These are phyloP conservation scores for Agrilus mali DNA, from an alignment of 2,888 invertebrate genomes.

Conservation along the genomic window DNA sequence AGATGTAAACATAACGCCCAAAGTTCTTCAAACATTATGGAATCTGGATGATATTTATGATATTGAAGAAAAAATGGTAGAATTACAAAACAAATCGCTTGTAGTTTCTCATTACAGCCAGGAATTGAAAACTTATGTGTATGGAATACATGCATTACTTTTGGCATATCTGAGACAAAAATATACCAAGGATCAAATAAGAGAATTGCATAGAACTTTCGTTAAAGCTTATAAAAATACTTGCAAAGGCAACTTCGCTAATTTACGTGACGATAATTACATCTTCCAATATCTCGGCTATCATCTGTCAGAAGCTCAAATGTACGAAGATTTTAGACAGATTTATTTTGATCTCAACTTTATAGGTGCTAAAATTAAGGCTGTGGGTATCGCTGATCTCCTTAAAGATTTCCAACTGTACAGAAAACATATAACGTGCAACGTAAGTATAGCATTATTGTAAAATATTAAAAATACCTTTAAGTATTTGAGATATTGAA, in stretches of 20 bases:
- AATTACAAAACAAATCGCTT: conserved; percentile 53
- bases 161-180: conserved; percentile 46
- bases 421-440: conserved; percentile 40
- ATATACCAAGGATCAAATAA: conserved; percentile 32
- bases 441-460: too few relatives aligned
- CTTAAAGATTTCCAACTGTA: conserved; percentile 55
- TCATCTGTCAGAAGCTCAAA: conserved; percentile 47
- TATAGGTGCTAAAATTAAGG: conserved; percentile 53
- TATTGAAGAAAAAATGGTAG: conserved; percentile 51
- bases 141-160: conserved; percentile 58
- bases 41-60: conserved; percentile 35
- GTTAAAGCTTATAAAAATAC: conserved; percentile 43
- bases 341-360: conserved; percentile 57
- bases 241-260: conserved; percentile 38
- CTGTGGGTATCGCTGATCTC: conserved; percentile 57
- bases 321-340: conserved; percentile 42
- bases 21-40: conserved; percentile 39
- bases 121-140: conserved; percentile 47
- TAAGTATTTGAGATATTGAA: not conserved
- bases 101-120: conserved; percentile 49
- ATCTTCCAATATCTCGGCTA: conserved; percentile 60
- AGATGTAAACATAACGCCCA: conserved; percentile 44
- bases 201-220: conserved; percentile 43
- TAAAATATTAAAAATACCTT: not conserved
- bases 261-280: conserved; percentile 58